Conservation (phyloP, 2,888 invertebrate species). For the Eristalis intricaria region DNA sequence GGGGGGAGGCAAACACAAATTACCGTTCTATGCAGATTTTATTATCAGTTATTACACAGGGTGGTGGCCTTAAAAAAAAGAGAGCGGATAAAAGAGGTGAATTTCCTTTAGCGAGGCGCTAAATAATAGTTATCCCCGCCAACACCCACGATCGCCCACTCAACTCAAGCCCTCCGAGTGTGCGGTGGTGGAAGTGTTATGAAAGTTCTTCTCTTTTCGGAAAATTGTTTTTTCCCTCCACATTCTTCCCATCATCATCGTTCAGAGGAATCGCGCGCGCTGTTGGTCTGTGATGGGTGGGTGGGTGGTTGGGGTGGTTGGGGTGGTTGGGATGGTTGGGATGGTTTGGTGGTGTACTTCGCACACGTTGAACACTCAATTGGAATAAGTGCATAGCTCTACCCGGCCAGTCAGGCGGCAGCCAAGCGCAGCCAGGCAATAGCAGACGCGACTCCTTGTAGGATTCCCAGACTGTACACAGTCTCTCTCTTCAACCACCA, state of each 20-base stretch:
- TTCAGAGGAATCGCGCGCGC: not conserved
- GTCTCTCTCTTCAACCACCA: not conserved
- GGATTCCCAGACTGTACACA: constrained; percentile 3
- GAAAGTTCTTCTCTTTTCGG: constrained; percentile 45
- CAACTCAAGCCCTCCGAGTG: not conserved
- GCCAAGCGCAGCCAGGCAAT: constrained; percentile 2
- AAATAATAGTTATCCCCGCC: constrained; percentile 21
- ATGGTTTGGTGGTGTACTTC: not conserved
- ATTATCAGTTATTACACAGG: constrained; percentile 56
- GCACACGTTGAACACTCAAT: constrained; percentile 63
- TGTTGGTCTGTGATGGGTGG: not conserved
- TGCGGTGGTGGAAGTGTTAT: constrained; percentile 25
- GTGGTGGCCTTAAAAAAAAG: constrained; percentile 42
- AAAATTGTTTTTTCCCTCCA: constrained; percentile 47
- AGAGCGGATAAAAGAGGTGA: constrained; percentile 17
- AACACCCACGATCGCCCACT: not conserved
- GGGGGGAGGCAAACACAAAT: constrained; percentile 48
- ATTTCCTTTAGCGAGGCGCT: constrained; percentile 23
- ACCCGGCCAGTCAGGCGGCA: not conserved
- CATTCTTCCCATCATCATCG: constrained; percentile 43
- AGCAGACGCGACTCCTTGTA: not conserved
- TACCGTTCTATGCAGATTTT: constrained; percentile 68
- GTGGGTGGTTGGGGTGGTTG: too few species aligned
- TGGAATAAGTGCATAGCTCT: constrained; percentile 64
- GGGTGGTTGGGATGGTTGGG: not conserved